These are phyloP conservation scores for Pyxicephalus adspersus DNA, from an alignment of 2,113 vertebrate species.

Conservation along the genomic window DNA sequence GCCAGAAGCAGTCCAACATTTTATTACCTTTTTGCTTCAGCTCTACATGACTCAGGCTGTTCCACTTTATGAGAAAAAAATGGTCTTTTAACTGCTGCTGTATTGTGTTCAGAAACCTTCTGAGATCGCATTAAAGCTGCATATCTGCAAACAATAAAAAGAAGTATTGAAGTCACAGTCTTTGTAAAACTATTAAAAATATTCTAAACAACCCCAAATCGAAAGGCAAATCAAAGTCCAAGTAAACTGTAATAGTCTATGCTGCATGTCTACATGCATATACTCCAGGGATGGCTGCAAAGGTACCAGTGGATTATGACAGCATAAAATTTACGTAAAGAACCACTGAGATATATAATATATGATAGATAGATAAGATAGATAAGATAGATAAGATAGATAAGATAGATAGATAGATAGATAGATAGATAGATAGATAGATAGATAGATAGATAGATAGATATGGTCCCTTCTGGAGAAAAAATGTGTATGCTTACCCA, in stretches of 20 bases:
- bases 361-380: too few relatives aligned
- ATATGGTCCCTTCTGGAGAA: too few relatives aligned
- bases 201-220: not conserved
- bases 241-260: too few relatives aligned
- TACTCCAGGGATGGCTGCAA: not conserved
- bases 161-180: not conserved
- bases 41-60: conserved; percentile 63
- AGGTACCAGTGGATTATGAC: too few relatives aligned
- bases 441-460: too few relatives aligned
- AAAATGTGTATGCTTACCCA: conserved; percentile 68
- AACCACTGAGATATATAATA: too few relatives aligned
- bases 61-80: conserved; percentile 62
- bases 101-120: conserved; percentile 62
- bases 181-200: not conserved
- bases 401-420: too few relatives aligned
- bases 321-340: too few relatives aligned
- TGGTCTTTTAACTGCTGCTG: conserved; percentile 59
- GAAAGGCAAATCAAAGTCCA: too few relatives aligned
- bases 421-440: too few relatives aligned
- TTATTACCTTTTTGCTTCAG: conserved; percentile 72
- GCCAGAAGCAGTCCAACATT: not conserved
- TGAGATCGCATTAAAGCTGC: conserved; percentile 75
- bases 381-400: too few relatives aligned
- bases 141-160: conserved; percentile 66
- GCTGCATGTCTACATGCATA: not conserved